Base-by-base conservation (phyloP, 2,888 invertebrate genomes). In the Drosophila siamana region DNA sequence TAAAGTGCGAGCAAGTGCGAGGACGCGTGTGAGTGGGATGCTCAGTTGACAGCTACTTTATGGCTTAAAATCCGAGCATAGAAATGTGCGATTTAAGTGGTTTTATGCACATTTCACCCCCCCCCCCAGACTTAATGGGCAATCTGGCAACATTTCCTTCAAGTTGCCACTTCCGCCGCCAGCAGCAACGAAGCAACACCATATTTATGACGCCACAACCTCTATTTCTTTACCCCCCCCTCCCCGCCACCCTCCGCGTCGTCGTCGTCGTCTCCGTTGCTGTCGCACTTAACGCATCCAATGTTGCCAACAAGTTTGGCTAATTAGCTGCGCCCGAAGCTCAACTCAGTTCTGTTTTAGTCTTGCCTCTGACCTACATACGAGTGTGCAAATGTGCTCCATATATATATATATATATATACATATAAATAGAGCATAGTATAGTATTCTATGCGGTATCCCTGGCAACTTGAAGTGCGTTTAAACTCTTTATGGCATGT, bases 291-390 rank as follows among this genome's bases (percentile, higher is more conserved):
- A 46, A 40, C 56, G 40, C 48, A 46, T 36, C 30, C 22, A 48
- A 33, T 33, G 70, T 44, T 43, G 57, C 61, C 73, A 75, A 65
- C 80, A 75, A 79, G 76, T 72, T 73, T 83, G 68, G 80, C 80
- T 80, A 80, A 83, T 83, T 78, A 78, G 83, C 66, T 79, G 80
- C 69, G 80, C 80, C 69, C 50, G 78, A 63, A 78, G 65, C 78
- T 66, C 64, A 64, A 56, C 61, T 28, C 28, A 28, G 28, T 28
- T 19, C 26, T 48, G 57, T 28, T 56, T 56, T 48, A 55, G 38
- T 8, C 30, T 43, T 51, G 51, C 26, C 41, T 51, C 60, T 75
- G 78, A 77, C 78, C 74, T 68, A 75, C 78, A 77, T 75, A 57
- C 41, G 30, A 5, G 28, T 54, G 8, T 36, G 28, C 24, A 48